Evolutionary conservation across 1,140 invertebrate genomes (phyloP), one percentile per base, ranked within the genome.

Genomic region (Polypedilum pembai): DNA sequence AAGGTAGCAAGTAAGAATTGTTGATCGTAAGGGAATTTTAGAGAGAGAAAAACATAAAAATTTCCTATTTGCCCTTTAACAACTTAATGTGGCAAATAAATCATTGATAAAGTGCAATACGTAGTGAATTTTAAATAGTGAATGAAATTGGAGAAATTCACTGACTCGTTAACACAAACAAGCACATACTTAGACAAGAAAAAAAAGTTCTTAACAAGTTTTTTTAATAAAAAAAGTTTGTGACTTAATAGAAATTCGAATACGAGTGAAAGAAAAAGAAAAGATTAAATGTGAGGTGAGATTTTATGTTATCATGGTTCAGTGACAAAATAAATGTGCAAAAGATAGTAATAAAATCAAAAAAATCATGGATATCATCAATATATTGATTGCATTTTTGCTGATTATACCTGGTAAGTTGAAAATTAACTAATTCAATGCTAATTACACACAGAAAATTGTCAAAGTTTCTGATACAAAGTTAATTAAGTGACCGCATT

Each of bases 41-140:
- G 24, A 15, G 45, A 56, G 15, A 56, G 12, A 56, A 56, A 56
- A n/a, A 56, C 45, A 12, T 56, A 56, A 12, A 56, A 56, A 56
- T 56, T 56, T n/a, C n/a, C 45, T n/a, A 56, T n/a, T n/a, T n/a
- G 45, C 1, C 1, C n/a, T 56, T 12, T 56, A 56, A 56, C 45
- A 12, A 56, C 45, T 56, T 15, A n/a, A 12, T n/a, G 45, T 33
- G 45, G 12, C 18, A 18, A 69, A 69, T 69, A 20, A 69, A 69
- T 69, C 65, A 69, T 69, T 69, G 65, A 69, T 69, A 21, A 69
- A 69, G 12, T 69, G 65, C 65, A 69, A 69, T 69, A 69, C 20
- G 17, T n/a, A 20, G 65, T 69, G 65, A 21, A 69, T 69, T n/a
- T 56, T 56, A 56, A 56, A 56, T 4, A 56, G 45, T 12, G 15